Evolutionary conservation across 2,888 invertebrate species (phyloP).

Genomic region (Athalia circularis): DNA sequence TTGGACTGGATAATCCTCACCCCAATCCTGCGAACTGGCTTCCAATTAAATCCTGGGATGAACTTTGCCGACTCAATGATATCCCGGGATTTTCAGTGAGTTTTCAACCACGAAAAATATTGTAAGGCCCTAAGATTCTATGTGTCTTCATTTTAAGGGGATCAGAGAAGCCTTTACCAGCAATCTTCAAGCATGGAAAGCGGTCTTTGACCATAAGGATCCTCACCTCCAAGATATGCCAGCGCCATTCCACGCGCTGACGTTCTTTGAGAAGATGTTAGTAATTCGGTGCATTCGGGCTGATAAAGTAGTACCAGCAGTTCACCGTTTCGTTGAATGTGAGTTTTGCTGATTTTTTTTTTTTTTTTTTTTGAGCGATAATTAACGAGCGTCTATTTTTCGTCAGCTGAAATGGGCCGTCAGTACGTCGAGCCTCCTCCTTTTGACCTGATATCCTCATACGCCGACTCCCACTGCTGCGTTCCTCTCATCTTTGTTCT

Average conservation of each 20-base stretch:
- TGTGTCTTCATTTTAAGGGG: slow-evolving; percentile 72
- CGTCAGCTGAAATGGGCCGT: slow-evolving; percentile 82
- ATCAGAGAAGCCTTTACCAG: slow-evolving; percentile 80
- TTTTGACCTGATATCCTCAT: slow-evolving; percentile 90
- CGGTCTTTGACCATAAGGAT: slow-evolving; percentile 83
- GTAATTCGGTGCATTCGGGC: slow-evolving; percentile 88
- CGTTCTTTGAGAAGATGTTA: slow-evolving; percentile 85
- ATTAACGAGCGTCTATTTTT: not conserved
- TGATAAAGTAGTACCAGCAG: slow-evolving; percentile 91
- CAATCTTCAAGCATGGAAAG: slow-evolving; percentile 82
- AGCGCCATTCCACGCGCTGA: slow-evolving; percentile 82
- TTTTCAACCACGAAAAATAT: not conserved
- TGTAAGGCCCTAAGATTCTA: not conserved
- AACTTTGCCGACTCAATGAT: slow-evolving; percentile 81
- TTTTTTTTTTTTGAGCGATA: not conserved
- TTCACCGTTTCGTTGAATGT: slow-evolving; percentile 84
- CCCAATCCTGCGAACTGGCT: slow-evolving; percentile 85
- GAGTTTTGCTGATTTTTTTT: slow-evolving; percentile 51
- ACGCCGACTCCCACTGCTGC: slow-evolving; percentile 88
- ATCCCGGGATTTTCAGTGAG: slow-evolving; percentile 74
- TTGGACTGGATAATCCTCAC: slow-evolving; percentile 86
- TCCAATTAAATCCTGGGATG: slow-evolving; percentile 85
- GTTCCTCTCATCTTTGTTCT: slow-evolving; percentile 93
- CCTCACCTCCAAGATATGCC: slow-evolving; percentile 87
- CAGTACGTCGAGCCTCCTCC: slow-evolving; percentile 92